A percentile compares a stretch with the other conserved stretches of the same genome.
These are phyloP conservation scores for Oncorhynchus keta DNA, from an alignment of 2,113 vertebrate species.

Conservation along the genomic window DNA sequence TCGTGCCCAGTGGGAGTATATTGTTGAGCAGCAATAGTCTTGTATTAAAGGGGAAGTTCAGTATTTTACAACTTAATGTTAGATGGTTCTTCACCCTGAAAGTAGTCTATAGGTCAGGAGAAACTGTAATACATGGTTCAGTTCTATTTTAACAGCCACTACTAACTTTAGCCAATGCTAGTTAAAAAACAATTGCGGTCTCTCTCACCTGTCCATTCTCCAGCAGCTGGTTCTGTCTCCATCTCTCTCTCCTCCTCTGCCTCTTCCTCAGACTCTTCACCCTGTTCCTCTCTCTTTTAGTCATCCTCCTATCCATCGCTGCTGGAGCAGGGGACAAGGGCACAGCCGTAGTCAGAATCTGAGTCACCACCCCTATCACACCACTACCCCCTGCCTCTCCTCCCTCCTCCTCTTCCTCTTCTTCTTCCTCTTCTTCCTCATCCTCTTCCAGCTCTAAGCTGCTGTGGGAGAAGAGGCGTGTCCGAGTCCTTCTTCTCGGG, in stretches of 20 bases:
- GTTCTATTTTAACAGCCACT: too few relatives aligned
- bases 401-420: conserved; percentile 69
- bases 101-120: too few relatives aligned
- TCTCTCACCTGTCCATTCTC: conserved; percentile 67
- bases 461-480: conserved; percentile 24
- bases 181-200: not conserved
- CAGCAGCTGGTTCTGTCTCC: conserved; percentile 73
- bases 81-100: too few relatives aligned
- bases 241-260: conserved; percentile 75
- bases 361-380: conserved; percentile 58
- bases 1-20: too few relatives aligned
- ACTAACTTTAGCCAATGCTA: too few relatives aligned
- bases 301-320: conserved; percentile 66
- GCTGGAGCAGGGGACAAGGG: conserved; percentile 19
- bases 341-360: not conserved
- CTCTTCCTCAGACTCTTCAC: conserved; percentile 82
- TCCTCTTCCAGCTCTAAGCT: conserved; percentile 58
- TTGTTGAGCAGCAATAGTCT: too few relatives aligned
- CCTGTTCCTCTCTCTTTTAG: conserved; percentile 81
- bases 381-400: conserved; percentile 73
- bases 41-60: too few relatives aligned
- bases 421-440: conserved; percentile 43
- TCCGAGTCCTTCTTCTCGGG: conserved; percentile 7
- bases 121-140: too few relatives aligned
- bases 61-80: too few relatives aligned